Base-by-base conservation (phyloP, 2,113 vertebrate species). In the Aegithalos caudatus region DNA sequence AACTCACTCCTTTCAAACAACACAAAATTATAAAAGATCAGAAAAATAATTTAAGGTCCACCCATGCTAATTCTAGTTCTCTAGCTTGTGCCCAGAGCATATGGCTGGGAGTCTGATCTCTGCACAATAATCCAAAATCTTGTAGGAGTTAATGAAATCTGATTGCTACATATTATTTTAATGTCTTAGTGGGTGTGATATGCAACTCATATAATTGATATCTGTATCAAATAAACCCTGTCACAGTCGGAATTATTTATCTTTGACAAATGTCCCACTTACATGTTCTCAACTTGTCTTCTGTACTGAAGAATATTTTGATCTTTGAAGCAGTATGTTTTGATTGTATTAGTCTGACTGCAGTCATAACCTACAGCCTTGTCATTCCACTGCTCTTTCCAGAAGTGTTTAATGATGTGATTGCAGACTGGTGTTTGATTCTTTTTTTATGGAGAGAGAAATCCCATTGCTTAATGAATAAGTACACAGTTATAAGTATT, bases 91-190 rank as follows among this genome's bases (percentile, higher is more conserved):
- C 28, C 42, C n/a, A 70, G 58, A 83, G 4, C 42, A 42, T 48
- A 69, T 27, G 35, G 14, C 28, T 92, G 65, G 20, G 15, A 88
- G 13, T 73, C 56, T 88, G 64, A 60, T 85, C 18, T 67, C 51
- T 37, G 13, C 51, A 66, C 25, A 37, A 19, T 81, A 81, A 81
- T 81, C 15, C 56, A 84, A 94, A 91, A 70, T 64, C 69, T 92
- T 84, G 77, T 78, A 87, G 24, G 14, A 85, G 53, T 85, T 90
- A 94, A 87, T 91, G 57, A 89, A 81, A 81, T 82, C 44, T 91
- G 78, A 87, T 74, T 5, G 4, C 33, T 91, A n/a, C 48, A 21
- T 47, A 66, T 58, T 85, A 64, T 84, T 89, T 91, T 87, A 79
- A 71, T 64, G 44, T 91, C 81, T 85, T 67, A 78, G 64, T 81